phyloP scores from a whole-genome alignment of 2,113 vertebrate genomes.

The Entelurus aequoreus region DNA sequence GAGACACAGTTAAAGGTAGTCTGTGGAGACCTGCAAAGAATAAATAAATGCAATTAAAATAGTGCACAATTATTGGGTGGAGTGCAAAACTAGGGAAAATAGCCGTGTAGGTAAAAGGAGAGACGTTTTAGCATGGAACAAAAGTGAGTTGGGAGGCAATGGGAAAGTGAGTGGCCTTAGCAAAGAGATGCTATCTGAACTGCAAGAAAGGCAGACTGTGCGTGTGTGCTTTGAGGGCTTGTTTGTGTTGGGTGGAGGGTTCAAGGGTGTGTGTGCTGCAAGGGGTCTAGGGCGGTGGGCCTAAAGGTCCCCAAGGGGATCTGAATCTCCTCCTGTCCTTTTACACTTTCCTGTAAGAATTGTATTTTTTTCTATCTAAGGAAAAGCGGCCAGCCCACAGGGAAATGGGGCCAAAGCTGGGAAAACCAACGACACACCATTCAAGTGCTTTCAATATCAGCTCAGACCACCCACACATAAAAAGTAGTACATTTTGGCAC shows the following conservation, averaged over 20 bases:
- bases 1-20: slow-evolving; percentile 78
- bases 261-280: slow-evolving; percentile 42
- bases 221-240: slow-evolving; percentile 37
- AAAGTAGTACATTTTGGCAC: not conserved
- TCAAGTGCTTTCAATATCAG: slow-evolving; percentile 20
- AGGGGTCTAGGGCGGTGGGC: slow-evolving; percentile 49
- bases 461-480: not conserved
- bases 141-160: slow-evolving; percentile 49
- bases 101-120: slow-evolving; percentile 28
- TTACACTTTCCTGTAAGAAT: slow-evolving; percentile 75
- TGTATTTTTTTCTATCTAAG: slow-evolving; percentile 78
- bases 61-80: slow-evolving; percentile 25
- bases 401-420: slow-evolving; percentile 61
- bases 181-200: slow-evolving; percentile 62
- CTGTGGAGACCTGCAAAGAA: slow-evolving; percentile 80
- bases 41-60: slow-evolving; percentile 7
- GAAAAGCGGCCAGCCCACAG: slow-evolving; percentile 74
- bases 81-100: slow-evolving; percentile 28
- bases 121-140: slow-evolving; percentile 52
- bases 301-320: slow-evolving; percentile 57
- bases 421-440: slow-evolving; percentile 48
- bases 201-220: slow-evolving; percentile 52
- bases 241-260: slow-evolving; percentile 70
- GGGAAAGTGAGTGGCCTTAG: slow-evolving; percentile 43
- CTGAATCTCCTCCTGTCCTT: slow-evolving; percentile 46